Evolutionary conservation across 1,140 invertebrate species (phyloP).

Genomic region (Centruroides vittatus): DNA sequence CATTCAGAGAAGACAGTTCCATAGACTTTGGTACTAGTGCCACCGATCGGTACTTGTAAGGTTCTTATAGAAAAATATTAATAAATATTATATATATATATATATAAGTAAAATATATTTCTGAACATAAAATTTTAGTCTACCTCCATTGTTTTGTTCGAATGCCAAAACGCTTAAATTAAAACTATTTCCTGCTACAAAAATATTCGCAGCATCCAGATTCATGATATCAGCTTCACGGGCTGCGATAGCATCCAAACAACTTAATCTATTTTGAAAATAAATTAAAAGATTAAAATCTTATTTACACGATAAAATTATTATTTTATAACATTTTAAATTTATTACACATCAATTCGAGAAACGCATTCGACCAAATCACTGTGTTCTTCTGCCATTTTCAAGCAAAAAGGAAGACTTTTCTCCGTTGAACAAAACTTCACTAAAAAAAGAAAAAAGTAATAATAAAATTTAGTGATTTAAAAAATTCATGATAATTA

Average conservation of each 20-base stretch:
- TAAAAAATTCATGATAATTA: too few relatives aligned
- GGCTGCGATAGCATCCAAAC: constrained; percentile 52
- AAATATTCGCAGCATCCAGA: constrained; percentile 69
- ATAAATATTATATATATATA: constrained; percentile 29
- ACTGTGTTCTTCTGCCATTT: too few relatives aligned
- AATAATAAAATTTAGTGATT: too few relatives aligned
- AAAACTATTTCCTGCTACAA: constrained; percentile 42
- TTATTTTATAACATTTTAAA: neutral
- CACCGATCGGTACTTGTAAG: constrained; percentile 59
- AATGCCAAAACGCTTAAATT: constrained; percentile 10
- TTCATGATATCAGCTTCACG: constrained; percentile 61
- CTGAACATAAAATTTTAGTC: neutral
- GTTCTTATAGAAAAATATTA: constrained; percentile 31
- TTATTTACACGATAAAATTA: neutral
- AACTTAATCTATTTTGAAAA: constrained; percentile 46
- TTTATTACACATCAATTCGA: neutral
- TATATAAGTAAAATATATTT: neutral
- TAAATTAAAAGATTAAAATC: constrained; percentile 2
- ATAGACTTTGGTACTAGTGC: constrained; percentile 54
- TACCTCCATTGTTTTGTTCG: constrained; percentile 17
- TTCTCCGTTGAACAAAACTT: too few relatives aligned
- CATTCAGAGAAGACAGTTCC: constrained; percentile 43
- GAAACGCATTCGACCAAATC: too few relatives aligned
- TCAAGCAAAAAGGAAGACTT: too few relatives aligned
- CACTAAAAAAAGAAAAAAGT: too few relatives aligned